Conservation (phyloP, 1,140 invertebrate genomes). For the Teleogryllus occipitalis region DNA sequence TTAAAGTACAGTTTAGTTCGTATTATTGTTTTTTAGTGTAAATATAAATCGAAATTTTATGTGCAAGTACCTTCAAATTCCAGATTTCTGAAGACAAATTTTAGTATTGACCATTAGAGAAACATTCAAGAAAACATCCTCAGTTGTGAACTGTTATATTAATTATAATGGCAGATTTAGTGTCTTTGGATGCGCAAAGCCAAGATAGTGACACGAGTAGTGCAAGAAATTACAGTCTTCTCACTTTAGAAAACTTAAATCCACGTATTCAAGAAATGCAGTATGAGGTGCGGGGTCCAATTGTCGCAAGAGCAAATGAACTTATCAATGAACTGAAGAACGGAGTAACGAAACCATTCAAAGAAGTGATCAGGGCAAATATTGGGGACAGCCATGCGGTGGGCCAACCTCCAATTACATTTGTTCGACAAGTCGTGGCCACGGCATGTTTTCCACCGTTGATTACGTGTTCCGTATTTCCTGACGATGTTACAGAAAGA, state of each 20-base stretch:
- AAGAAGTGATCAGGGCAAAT: slow-evolving; percentile 91
- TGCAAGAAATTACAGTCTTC: too few species aligned
- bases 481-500: slow-evolving; percentile 75
- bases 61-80: too few species aligned
- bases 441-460: slow-evolving; percentile 68
- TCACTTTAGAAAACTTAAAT: slow-evolving; percentile 79
- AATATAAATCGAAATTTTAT: too few species aligned
- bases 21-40: too few species aligned
- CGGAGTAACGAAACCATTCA: slow-evolving; percentile 84
- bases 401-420: slow-evolving; percentile 88
- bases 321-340: slow-evolving; percentile 74
- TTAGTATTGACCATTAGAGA: too few species aligned
- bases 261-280: slow-evolving; percentile 87
- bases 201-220: too few species aligned
- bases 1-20: too few species aligned
- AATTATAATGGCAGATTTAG: too few species aligned
- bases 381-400: slow-evolving; percentile 98
- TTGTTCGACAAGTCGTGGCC: slow-evolving; percentile 53
- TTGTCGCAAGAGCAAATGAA: slow-evolving; percentile 77
- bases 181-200: too few species aligned
- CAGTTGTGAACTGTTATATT: too few species aligned
- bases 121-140: too few species aligned
- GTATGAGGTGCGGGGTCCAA: slow-evolving; percentile 88
- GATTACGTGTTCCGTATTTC: slow-evolving; percentile 63
- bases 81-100: too few species aligned